A percentile compares a stretch with the other conserved stretches of the same genome.
Evolutionary conservation across 2,888 invertebrate species (phyloP).

Genomic region (Julus scandinavius): DNA sequence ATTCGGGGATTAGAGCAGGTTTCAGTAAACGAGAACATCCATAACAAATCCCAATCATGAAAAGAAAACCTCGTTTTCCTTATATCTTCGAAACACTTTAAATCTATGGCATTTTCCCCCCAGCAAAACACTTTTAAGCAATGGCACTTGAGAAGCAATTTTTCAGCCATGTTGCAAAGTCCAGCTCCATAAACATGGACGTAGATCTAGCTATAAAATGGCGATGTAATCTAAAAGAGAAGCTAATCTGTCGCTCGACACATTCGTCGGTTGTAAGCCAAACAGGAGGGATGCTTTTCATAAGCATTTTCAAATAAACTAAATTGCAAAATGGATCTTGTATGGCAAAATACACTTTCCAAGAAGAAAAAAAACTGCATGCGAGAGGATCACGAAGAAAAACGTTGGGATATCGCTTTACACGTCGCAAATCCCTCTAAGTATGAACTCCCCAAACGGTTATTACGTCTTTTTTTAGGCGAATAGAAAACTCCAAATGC

Average conservation of each 20-base stretch:
- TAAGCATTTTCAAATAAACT: constrained; percentile 33
- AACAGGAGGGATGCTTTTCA: background rate
- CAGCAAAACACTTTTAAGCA: background rate
- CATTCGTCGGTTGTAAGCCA: background rate
- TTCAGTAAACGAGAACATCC: too few relatives aligned
- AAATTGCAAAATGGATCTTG: constrained; percentile 15
- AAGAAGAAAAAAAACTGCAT: background rate
- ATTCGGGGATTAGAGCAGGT: too few relatives aligned
- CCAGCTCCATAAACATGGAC: background rate
- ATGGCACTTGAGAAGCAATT: constrained; percentile 3
- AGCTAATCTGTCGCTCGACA: constrained; percentile 16
- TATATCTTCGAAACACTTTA: background rate
- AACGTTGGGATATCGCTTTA: background rate
- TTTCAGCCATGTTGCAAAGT: constrained; percentile 16
- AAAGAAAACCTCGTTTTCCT: too few relatives aligned
- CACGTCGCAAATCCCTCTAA: background rate
- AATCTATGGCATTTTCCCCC: background rate
- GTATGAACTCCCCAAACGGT: background rate
- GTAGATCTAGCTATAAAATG: background rate
- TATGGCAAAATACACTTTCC: background rate
- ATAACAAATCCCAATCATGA: too few relatives aligned
- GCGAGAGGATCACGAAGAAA: background rate
- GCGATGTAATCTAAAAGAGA: background rate
- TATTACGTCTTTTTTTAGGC: background rate
- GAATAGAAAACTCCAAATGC: background rate